These are phyloP conservation scores for Microctenopoma lineatum DNA, from an alignment of 2,797 vertebrate species.

Conservation along the genomic window DNA sequence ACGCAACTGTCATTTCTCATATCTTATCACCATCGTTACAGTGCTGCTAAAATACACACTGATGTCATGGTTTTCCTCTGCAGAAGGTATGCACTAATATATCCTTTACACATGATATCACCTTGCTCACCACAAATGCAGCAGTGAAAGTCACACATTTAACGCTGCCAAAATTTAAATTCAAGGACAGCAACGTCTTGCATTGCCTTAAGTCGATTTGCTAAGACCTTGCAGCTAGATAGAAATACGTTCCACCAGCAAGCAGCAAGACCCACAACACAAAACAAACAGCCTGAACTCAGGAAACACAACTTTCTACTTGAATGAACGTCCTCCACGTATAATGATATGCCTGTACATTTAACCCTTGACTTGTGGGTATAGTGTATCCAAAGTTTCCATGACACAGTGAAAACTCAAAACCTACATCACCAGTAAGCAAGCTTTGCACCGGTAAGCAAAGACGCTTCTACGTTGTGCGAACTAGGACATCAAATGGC, in stretches of 20 bases:
- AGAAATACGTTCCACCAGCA: too few relatives aligned
- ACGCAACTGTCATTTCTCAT: background rate
- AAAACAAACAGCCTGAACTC: too few relatives aligned
- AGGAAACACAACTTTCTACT: constrained; percentile 9
- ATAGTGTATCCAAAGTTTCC: constrained; percentile 34
- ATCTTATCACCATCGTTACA: background rate
- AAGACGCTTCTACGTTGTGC: too few relatives aligned
- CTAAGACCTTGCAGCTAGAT: background rate
- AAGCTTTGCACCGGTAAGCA: too few relatives aligned
- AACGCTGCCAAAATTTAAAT: background rate
- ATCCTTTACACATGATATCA: background rate
- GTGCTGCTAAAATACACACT: background rate
- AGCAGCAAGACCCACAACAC: background rate
- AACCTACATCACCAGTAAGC: background rate
- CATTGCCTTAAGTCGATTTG: constrained; percentile 8
- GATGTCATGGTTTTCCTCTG: background rate
- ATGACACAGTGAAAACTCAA: constrained; percentile 34
- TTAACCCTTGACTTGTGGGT: constrained; percentile 15
- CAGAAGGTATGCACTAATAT: background rate
- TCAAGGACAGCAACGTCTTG: background rate
- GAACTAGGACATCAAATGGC: background rate
- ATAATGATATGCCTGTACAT: background rate
- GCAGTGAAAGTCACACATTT: constrained; percentile 14
- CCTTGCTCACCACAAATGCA: background rate
- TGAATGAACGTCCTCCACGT: background rate